Conservation (phyloP, 2,113 vertebrate species). For the Epinephelus lanceolatus region DNA sequence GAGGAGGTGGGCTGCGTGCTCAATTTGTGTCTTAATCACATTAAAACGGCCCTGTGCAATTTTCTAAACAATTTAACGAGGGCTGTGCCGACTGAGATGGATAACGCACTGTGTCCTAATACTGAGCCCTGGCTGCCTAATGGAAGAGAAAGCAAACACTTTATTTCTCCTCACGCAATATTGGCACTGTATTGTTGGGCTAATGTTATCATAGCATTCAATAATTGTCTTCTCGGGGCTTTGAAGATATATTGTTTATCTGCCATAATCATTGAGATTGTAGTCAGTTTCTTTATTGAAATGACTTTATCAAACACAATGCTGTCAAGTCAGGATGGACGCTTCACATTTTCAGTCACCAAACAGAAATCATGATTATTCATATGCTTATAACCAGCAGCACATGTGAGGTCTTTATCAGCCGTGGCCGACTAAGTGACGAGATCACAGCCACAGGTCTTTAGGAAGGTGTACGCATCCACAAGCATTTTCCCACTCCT, state of each 20-base stretch:
- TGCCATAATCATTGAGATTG: conserved; percentile 11
- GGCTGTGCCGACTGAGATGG: conserved; percentile 46
- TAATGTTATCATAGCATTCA: conserved; percentile 26
- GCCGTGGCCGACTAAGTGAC: too few relatives aligned
- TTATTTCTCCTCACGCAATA: conserved; percentile 32
- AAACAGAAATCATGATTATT: neutral
- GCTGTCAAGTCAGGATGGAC: too few relatives aligned
- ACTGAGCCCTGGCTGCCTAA: conserved; percentile 43
- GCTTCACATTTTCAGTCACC: neutral
- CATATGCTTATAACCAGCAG: neutral
- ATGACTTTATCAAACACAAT: neutral
- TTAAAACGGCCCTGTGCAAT: conserved; percentile 65
- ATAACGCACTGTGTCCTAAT: conserved; percentile 56
- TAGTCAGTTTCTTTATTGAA: neutral
- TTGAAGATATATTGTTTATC: conserved; percentile 10
- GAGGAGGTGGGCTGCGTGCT: conserved; percentile 49
- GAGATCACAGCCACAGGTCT: too few relatives aligned
- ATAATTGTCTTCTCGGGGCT: conserved; percentile 2
- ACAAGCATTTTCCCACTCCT: too few relatives aligned
- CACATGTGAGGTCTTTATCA: too few relatives aligned
- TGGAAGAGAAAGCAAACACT: conserved; percentile 50
- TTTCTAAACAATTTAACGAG: conserved; percentile 71
- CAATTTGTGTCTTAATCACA: conserved; percentile 70
- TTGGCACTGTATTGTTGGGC: conserved; percentile 13
- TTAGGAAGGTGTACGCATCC: too few relatives aligned